Evolutionary conservation across 2,797 vertebrate species (phyloP).

Genomic region (Rhadinocentrus ornatus): DNA sequence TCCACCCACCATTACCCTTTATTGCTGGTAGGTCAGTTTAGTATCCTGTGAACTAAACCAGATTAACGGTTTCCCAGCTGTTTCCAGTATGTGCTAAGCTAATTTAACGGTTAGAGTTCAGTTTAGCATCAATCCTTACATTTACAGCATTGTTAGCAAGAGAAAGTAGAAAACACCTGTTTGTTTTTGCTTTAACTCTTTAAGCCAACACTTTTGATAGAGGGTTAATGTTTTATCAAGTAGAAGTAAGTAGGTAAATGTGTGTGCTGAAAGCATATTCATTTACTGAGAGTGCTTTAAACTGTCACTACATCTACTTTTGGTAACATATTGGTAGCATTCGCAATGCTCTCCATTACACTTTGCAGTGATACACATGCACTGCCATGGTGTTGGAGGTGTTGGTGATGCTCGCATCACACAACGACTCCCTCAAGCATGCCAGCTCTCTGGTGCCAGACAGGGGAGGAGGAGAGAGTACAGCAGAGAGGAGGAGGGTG

Average conservation of each 20-base stretch:
- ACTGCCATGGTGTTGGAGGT: slow-evolving; percentile 57
- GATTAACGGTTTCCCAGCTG: neutral
- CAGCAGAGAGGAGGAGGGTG: slow-evolving; percentile 32
- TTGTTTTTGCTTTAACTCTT: neutral
- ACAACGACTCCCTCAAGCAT: slow-evolving; percentile 52
- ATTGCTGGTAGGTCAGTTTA: neutral
- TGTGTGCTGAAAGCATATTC: slow-evolving; percentile 1
- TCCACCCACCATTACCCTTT: neutral
- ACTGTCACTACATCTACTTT: slow-evolving; percentile 40
- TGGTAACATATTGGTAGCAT: slow-evolving; percentile 59
- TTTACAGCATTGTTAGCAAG: neutral
- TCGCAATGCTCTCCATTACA: slow-evolving; percentile 61
- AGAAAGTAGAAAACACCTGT: neutral
- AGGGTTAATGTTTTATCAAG: slow-evolving; percentile 4
- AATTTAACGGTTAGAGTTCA: slow-evolving; percentile 4
- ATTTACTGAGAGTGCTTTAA: slow-evolving; percentile 33
- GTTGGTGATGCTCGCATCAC: slow-evolving; percentile 57
- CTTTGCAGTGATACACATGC: slow-evolving; percentile 54
- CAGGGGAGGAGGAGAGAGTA: slow-evolving; percentile 45
- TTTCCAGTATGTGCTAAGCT: slow-evolving; percentile 1
- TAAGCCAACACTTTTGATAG: neutral
- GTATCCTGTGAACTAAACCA: neutral
- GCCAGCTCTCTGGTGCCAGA: slow-evolving; percentile 73
- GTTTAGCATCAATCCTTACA: neutral
- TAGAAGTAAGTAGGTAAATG: neutral